These are phyloP conservation scores for Calephelis perditalis DNA, from an alignment of 2,888 invertebrate genomes.

Conservation along the genomic window DNA sequence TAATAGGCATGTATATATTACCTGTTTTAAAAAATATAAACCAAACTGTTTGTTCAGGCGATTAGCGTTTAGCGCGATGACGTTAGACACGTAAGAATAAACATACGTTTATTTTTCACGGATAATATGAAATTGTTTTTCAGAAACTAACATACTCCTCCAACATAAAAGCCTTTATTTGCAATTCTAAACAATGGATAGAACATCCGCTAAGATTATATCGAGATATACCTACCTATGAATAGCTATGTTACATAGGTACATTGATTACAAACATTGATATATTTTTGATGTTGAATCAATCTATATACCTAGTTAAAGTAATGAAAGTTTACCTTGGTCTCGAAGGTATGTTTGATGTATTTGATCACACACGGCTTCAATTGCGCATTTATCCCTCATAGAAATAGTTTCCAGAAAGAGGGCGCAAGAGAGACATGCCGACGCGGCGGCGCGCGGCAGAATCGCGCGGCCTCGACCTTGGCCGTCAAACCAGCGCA, in stretches of 20 bases:
- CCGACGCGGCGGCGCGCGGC: conserved; percentile 73
- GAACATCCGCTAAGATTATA: conserved; percentile 10
- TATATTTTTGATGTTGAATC: conserved; percentile 7
- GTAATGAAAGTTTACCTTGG: conserved; percentile 44
- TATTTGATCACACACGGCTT: conserved; percentile 49
- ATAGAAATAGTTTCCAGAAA: conserved; percentile 51
- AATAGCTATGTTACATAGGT: conserved; percentile 9
- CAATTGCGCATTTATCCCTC: conserved; percentile 55
- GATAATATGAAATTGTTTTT: not conserved
- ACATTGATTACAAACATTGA: conserved; percentile 14
- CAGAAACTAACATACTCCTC: not conserved
- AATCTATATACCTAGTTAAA: conserved; percentile 21
- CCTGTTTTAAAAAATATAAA: conserved; percentile 31
- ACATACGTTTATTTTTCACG: not conserved
- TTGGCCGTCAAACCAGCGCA: conserved; percentile 77
- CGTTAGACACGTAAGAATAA: conserved; percentile 45
- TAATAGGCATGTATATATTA: conserved; percentile 12
- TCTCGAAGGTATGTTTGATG: conserved; percentile 22
- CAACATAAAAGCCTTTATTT: not conserved
- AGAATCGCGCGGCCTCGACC: conserved; percentile 72
- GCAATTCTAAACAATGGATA: conserved; percentile 1
- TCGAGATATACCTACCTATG: not conserved
- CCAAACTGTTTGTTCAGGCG: conserved; percentile 49
- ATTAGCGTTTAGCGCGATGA: conserved; percentile 59
- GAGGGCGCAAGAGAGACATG: conserved; percentile 58